A percentile compares a stretch with the other conserved stretches of the same genome.
phyloP scores from a whole-genome alignment of 2,113 vertebrate genomes.

The Leptodactylus fuscus region DNA sequence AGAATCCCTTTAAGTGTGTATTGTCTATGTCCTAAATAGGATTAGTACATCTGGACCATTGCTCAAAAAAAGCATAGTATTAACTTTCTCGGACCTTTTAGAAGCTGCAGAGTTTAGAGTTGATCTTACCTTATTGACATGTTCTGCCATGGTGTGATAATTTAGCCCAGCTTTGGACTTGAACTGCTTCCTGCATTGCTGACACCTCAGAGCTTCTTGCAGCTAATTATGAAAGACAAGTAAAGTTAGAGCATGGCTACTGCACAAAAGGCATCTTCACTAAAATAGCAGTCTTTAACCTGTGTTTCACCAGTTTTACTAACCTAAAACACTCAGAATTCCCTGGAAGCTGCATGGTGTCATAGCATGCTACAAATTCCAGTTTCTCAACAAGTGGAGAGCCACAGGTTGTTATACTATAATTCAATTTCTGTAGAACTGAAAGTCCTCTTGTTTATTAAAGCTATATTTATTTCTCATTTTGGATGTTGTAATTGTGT shows the following conservation, averaged over 20 bases:
- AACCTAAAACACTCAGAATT: background rate
- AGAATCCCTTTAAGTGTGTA: no score
- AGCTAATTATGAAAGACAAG: constrained; percentile 72
- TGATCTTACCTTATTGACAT: constrained; percentile 85
- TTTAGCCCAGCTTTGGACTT: constrained; percentile 97
- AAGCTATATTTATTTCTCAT: no score
- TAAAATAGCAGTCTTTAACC: background rate
- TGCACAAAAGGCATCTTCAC: background rate
- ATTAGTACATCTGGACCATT: no score
- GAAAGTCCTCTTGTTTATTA: no score
- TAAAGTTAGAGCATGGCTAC: background rate
- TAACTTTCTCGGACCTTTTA: background rate
- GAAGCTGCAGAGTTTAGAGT: background rate
- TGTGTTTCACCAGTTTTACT: background rate
- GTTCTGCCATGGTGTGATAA: constrained; percentile 96
- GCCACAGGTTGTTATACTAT: no score
- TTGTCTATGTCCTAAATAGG: no score
- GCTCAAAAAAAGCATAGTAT: background rate
- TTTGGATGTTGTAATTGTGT: no score
- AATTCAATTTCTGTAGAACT: no score
- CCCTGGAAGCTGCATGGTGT: no score
- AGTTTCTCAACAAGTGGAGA: background rate
- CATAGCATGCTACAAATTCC: background rate
- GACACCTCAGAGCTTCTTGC: constrained; percentile 95
- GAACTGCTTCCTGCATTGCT: constrained; percentile 96